These are phyloP conservation scores for Endotricha flammealis DNA, from an alignment of 2,888 invertebrate genomes.

Conservation along the genomic window DNA sequence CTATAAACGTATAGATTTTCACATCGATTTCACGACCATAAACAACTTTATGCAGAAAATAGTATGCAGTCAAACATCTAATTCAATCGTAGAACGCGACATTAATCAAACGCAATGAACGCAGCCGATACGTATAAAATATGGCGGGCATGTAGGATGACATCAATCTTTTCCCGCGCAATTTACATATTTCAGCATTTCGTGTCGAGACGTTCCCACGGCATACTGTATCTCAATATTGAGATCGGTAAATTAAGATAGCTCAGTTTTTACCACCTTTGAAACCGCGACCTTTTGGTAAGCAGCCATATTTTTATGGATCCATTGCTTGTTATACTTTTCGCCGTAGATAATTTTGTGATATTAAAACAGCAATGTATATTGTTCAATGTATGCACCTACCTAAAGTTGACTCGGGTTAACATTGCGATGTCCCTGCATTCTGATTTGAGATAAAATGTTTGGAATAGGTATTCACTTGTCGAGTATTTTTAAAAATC, in stretches of 20 bases:
- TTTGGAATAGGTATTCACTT: no score
- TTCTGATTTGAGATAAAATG: not conserved
- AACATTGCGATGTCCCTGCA: not conserved
- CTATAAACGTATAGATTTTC: no score
- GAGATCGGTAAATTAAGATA: conserved; percentile 9
- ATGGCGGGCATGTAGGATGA: conserved; percentile 31
- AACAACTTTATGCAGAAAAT: no score
- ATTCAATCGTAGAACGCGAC: conserved; percentile 33
- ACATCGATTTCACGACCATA: no score
- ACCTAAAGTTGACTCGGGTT: not conserved
- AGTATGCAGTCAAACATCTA: conserved; percentile 34
- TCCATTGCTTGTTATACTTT: not conserved
- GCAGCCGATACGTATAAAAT: conserved; percentile 30
- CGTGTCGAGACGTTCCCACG: conserved; percentile 38
- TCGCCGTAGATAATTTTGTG: not conserved
- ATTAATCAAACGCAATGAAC: conserved; percentile 32
- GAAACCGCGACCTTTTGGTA: not conserved
- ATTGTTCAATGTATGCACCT: no score
- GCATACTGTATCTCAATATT: conserved; percentile 26
- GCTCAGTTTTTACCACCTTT: not conserved
- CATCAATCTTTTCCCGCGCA: conserved; percentile 48
- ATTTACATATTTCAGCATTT: conserved; percentile 45
- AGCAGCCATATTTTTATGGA: not conserved
- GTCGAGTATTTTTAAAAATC: no score
- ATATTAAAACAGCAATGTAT: no score